These are phyloP conservation scores for Muscina levida DNA, from an alignment of 2,888 invertebrate species.

Conservation along the genomic window DNA sequence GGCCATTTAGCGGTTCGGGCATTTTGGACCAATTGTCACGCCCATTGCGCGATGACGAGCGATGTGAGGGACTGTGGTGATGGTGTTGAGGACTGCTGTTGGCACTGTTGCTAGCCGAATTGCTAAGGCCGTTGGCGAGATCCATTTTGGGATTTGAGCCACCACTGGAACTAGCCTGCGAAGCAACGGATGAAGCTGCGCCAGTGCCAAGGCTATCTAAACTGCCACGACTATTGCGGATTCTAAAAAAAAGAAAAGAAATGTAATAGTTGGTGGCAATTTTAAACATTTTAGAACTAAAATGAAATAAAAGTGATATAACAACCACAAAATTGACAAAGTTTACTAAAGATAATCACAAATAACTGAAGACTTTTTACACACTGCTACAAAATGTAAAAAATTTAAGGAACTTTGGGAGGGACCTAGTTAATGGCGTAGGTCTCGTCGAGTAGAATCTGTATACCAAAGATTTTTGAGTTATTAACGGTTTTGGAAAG, in stretches of 20 bases:
- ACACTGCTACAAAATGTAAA: too few relatives aligned
- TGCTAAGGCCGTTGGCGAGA: slow-evolving; percentile 57
- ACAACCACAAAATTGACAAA: too few relatives aligned
- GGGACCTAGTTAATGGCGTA: too few relatives aligned
- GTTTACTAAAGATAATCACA: too few relatives aligned
- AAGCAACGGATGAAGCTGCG: slow-evolving; percentile 76
- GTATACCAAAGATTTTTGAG: too few relatives aligned
- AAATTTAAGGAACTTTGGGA: too few relatives aligned
- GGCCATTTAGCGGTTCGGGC: slow-evolving; percentile 78
- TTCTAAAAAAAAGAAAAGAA: slow-evolving; percentile 70
- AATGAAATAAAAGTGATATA: too few relatives aligned
- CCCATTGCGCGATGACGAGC: slow-evolving; percentile 73
- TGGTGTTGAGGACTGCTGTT: slow-evolving; percentile 69
- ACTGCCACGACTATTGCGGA: slow-evolving; percentile 80
- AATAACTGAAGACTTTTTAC: too few relatives aligned
- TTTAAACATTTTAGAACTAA: too few relatives aligned
- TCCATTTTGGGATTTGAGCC: slow-evolving; percentile 74
- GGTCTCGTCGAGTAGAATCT: too few relatives aligned
- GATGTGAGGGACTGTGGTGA: slow-evolving; percentile 64
- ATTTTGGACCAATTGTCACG: slow-evolving; percentile 80
- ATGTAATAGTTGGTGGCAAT: too few relatives aligned
- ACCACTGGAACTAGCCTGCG: slow-evolving; percentile 76
- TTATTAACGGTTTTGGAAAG: too few relatives aligned
- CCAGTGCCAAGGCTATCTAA: slow-evolving; percentile 79
- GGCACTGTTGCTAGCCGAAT: slow-evolving; percentile 60